A percentile compares a stretch with the other conserved stretches of the same genome.
phyloP scores from a whole-genome alignment of 2,113 vertebrate species.

The Eretmochelys imbricata region DNA sequence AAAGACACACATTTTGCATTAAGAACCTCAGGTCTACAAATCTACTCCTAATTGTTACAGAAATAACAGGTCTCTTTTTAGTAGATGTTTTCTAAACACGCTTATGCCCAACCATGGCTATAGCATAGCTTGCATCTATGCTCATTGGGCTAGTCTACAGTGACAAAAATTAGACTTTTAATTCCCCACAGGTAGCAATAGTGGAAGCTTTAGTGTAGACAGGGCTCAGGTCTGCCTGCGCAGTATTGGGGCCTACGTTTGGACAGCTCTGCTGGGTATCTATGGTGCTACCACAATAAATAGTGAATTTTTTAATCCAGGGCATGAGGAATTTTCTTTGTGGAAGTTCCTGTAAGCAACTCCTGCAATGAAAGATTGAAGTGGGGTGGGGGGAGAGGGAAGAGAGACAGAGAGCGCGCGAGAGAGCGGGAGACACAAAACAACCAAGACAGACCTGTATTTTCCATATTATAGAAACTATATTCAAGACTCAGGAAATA shows the following conservation, averaged over 20 bases:
- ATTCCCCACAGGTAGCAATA: neutral
- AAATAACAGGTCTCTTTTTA: neutral
- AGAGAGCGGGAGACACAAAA: neutral
- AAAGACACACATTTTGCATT: slow-evolving; percentile 10
- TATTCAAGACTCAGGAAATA: neutral
- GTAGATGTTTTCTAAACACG: neutral
- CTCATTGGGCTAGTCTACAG: neutral
- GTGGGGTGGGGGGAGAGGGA: accelerated
- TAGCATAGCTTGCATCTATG: neutral
- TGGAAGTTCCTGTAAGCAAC: neutral
- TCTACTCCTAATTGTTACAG: neutral
- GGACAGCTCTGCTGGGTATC: neutral
- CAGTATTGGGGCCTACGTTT: neutral
- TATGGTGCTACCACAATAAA: neutral
- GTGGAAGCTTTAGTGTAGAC: neutral
- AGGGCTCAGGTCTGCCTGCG: neutral
- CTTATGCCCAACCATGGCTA: neutral
- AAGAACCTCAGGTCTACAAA: neutral
- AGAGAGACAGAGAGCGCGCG: too few species aligned
- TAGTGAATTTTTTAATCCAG: neutral
- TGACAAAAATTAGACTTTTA: neutral
- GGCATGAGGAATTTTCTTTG: neutral
- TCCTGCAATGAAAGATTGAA: neutral
- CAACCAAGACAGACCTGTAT: neutral
- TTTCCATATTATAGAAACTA: neutral